Percentiles rank a stretch among this genome's conserved stretches.
Evolutionary conservation across 2,797 vertebrate species (phyloP).

Genomic region (Falco rusticolus): DNA sequence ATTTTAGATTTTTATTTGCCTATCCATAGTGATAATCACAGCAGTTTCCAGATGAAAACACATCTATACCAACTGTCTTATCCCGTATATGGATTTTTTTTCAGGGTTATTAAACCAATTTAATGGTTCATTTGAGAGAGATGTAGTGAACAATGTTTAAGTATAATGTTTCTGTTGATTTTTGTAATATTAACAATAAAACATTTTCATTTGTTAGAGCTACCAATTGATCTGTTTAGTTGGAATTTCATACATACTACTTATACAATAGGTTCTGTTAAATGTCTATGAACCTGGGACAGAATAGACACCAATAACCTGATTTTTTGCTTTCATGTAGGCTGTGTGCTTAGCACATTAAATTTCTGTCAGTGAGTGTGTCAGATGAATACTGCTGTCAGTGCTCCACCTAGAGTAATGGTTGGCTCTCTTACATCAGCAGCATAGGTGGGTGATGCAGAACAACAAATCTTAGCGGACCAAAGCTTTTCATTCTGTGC

Average conservation of each 20-base stretch:
- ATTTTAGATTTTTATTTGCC: not conserved
- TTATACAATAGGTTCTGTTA: not conserved
- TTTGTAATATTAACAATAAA: slow-evolving; percentile 3
- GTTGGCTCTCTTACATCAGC: not conserved
- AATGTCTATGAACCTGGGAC: not conserved
- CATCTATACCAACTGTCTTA: not conserved
- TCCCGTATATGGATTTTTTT: not conserved
- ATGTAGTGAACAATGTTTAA: not conserved
- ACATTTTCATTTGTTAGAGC: slow-evolving; percentile 2
- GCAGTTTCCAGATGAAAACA: slow-evolving; percentile 15
- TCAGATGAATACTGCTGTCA: not conserved
- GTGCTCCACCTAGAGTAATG: not conserved
- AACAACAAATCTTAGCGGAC: not conserved
- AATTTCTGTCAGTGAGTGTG: not conserved
- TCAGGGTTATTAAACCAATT: slow-evolving; percentile 2
- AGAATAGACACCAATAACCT: not conserved
- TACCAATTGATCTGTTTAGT: not conserved
- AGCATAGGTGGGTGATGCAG: not conserved
- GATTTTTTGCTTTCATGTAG: not conserved
- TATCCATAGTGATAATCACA: slow-evolving; percentile 10
- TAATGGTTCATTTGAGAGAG: not conserved
- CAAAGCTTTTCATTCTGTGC: not conserved
- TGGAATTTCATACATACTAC: not conserved
- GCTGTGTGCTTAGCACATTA: not conserved
- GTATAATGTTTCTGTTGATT: not conserved